phyloP scores from a whole-genome alignment of 2,113 vertebrate genomes.

The Catharus minimus region DNA sequence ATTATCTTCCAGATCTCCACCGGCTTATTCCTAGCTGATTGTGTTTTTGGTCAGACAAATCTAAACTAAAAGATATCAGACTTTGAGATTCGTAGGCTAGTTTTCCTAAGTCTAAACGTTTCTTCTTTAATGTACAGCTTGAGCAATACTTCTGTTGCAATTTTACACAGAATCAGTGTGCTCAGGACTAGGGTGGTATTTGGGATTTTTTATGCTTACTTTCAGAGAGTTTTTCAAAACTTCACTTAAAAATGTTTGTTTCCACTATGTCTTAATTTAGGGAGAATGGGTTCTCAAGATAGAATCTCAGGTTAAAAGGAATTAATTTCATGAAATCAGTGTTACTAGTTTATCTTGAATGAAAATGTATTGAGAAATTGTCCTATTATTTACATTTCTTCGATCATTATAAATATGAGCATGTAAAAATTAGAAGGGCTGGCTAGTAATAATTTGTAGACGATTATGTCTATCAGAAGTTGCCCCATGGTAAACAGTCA shows the following conservation, averaged over 20 bases:
- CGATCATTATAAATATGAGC: background rate
- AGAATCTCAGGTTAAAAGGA: background rate
- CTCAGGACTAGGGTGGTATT: background rate
- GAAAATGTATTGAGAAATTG: background rate
- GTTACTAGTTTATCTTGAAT: background rate
- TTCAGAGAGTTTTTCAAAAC: background rate
- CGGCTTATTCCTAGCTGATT: background rate
- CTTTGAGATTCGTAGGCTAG: background rate
- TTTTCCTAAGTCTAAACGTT: background rate
- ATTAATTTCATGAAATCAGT: background rate
- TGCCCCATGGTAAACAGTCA: background rate
- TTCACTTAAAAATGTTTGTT: background rate
- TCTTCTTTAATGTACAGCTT: background rate
- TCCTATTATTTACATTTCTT: background rate
- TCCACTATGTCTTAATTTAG: background rate
- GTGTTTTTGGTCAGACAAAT: background rate
- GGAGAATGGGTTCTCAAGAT: background rate
- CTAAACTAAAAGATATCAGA: background rate
- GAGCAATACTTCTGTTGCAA: rapidly evolving
- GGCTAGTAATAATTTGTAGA: background rate
- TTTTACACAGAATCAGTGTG: background rate
- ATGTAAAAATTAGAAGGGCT: background rate
- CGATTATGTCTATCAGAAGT: background rate
- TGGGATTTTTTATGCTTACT: background rate
- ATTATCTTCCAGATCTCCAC: background rate